Evolutionary conservation across 2,888 invertebrate species (phyloP).

Genomic region (Trachelus tabidus): DNA sequence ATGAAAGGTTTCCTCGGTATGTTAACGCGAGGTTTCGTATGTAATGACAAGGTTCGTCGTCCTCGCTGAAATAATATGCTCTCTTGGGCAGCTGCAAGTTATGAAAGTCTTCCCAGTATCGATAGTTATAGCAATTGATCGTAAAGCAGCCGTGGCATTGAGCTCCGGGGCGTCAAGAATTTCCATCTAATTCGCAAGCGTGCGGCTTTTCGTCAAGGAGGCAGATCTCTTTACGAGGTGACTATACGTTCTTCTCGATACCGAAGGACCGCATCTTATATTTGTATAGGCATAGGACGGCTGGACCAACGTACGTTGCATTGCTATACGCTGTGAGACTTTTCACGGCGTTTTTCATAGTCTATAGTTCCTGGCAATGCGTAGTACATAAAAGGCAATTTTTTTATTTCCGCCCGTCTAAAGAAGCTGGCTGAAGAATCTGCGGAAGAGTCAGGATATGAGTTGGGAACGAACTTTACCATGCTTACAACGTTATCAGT

Average conservation of each 20-base stretch:
- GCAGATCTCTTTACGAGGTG: background rate
- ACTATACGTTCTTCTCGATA: background rate
- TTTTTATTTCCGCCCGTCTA: slow-evolving; percentile 43
- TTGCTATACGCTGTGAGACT: too few species aligned
- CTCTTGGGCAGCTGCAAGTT: slow-evolving; percentile 43
- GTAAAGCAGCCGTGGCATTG: slow-evolving; percentile 27
- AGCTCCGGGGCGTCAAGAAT: background rate
- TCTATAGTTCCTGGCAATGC: background rate
- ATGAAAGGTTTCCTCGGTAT: slow-evolving; percentile 43
- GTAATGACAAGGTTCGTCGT: slow-evolving; percentile 35
- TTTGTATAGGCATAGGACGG: too few species aligned
- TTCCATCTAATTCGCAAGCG: background rate
- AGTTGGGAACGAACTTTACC: slow-evolving; percentile 55
- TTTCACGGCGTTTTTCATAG: too few species aligned
- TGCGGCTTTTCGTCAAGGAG: background rate
- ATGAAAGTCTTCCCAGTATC: slow-evolving; percentile 49
- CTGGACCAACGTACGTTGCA: too few species aligned
- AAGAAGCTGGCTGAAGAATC: slow-evolving; percentile 37
- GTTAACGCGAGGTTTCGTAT: slow-evolving; percentile 15
- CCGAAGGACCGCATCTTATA: background rate
- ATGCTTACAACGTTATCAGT: slow-evolving; percentile 52
- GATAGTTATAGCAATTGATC: slow-evolving; percentile 39
- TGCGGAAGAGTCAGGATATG: slow-evolving; percentile 51
- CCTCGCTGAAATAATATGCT: slow-evolving; percentile 50
- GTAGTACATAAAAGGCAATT: slow-evolving; percentile 30